Evolutionary conservation across 2,797 vertebrate species (phyloP), one percentile per base, ranked within the genome.

Genomic region (Molothrus ater): DNA sequence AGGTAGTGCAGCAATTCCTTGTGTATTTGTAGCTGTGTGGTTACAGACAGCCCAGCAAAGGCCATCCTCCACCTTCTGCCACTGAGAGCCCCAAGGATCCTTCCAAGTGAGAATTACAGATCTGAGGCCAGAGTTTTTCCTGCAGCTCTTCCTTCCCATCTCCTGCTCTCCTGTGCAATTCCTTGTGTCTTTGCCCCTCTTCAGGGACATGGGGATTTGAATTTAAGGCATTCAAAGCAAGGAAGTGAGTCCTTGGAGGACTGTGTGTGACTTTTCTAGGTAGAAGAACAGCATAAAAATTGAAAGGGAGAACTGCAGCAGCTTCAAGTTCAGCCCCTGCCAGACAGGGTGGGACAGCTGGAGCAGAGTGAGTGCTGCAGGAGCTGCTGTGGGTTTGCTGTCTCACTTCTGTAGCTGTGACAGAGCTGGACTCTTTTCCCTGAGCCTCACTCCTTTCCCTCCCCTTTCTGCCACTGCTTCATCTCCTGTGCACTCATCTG

Each of bases 171-270:
- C 21, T 29, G 47, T 80, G 79, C 32, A 64, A 21, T 87, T 80
- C 34, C 45, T 50, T 50, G 21, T n/a, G 42, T 18, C 40, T 88
- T 86, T 90, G 17, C 63, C 73, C 8, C 34, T 84, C 78, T 91
- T 85, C 6, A 9, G 72, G 72, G 70, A 29, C 16, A 4, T 4
- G 3, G 40, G 31, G 38, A 69, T 80, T 71, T 65, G 57, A 91
- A 36, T 74, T 81, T 54, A 40, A 95, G 51, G 51, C 61, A 47
- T 51, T 61, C 18, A 54, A 82, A 88, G 42, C 17, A 28, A 80
- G 51, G 57, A 47, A 59, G 18, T 63, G 53, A 71, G 57, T 90
- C 86, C 84, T 93, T 54, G 72, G 89, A 85, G 92, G 50, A n/a
- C 34, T 2, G 0, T 45, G 50, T 51, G 9, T 75, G 92, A 51